Conservation (phyloP, 2,888 invertebrate species). For the Andrena trimmerana region DNA sequence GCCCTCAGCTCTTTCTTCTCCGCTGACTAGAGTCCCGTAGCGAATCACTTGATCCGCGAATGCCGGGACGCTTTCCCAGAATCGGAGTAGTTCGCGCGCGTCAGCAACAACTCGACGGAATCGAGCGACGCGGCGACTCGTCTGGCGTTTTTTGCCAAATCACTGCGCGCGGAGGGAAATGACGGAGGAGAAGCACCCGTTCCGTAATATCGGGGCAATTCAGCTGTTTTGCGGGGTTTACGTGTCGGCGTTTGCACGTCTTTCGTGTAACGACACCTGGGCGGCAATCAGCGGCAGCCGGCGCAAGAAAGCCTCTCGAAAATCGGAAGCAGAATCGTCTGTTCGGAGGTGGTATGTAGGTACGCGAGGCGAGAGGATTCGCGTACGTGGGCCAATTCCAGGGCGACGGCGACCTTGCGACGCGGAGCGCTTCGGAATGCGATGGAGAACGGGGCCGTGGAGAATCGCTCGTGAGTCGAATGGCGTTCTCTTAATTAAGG, state of each 20-base stretch:
- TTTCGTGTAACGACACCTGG: not conserved
- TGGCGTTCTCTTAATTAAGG: slow-evolving; percentile 81
- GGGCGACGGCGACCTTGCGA: slow-evolving; percentile 58
- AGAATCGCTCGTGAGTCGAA: slow-evolving; percentile 76
- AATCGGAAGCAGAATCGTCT: not conserved
- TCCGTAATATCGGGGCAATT: slow-evolving; percentile 19
- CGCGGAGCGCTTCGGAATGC: slow-evolving; percentile 64
- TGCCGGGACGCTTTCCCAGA: slow-evolving; percentile 38
- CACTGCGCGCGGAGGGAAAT: not conserved
- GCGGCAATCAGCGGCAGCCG: not conserved
- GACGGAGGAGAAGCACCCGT: slow-evolving; percentile 6
- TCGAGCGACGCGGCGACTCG: not conserved
- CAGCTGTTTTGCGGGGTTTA: slow-evolving; percentile 18
- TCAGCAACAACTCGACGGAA: not conserved
- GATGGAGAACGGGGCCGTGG: slow-evolving; percentile 73
- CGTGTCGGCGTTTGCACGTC: slow-evolving; percentile 22
- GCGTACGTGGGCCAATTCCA: slow-evolving; percentile 48
- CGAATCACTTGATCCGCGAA: slow-evolving; percentile 72
- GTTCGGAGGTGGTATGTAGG: not conserved
- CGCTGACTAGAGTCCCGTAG: slow-evolving; percentile 55
- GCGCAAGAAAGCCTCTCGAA: not conserved
- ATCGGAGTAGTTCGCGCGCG: not conserved
- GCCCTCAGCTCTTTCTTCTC: slow-evolving; percentile 7
- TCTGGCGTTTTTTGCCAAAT: slow-evolving; percentile 4
- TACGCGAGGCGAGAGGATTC: slow-evolving; percentile 12